These are phyloP conservation scores for Pseudomyrmex sp. DNA, from an alignment of 1,140 invertebrate genomes.

Conservation along the genomic window DNA sequence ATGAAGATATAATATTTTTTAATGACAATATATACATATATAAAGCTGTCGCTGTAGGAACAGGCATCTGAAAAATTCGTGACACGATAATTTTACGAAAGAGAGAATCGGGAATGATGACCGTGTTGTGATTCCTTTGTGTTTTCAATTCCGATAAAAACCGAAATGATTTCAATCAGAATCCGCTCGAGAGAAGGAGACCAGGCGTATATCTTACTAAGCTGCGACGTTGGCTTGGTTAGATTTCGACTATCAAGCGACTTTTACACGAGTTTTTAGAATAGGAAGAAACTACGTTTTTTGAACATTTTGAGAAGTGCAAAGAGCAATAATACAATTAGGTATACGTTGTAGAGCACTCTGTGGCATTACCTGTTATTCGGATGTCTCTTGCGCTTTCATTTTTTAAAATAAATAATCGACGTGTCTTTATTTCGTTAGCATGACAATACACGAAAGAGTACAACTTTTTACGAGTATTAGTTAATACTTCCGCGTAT, in stretches of 20 bases:
- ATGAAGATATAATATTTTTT: slow-evolving; percentile 77
- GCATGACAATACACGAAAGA: slow-evolving; percentile 37
- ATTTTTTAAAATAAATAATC: slow-evolving; percentile 29
- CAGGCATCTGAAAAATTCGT: slow-evolving; percentile 60
- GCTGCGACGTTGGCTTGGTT: slow-evolving; percentile 62
- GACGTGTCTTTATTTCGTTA: slow-evolving; percentile 37
- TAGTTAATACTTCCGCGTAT: slow-evolving; percentile 22
- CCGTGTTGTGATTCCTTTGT: slow-evolving; percentile 15
- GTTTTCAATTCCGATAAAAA: slow-evolving; percentile 31
- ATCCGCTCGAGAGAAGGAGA: slow-evolving; percentile 17
- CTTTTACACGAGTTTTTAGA: slow-evolving; percentile 75
- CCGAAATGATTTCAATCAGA: slow-evolving; percentile 46
- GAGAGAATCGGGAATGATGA: slow-evolving; percentile 37
- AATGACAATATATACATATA: slow-evolving; percentile 75
- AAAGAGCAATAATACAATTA: slow-evolving; percentile 78
- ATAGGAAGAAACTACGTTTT: slow-evolving; percentile 64
- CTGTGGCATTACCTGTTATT: slow-evolving; percentile 78
- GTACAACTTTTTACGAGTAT: slow-evolving; percentile 56
- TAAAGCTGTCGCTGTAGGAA: slow-evolving; percentile 63
- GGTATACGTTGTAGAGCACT: slow-evolving; percentile 73
- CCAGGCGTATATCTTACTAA: slow-evolving; percentile 40
- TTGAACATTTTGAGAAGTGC: slow-evolving; percentile 69
- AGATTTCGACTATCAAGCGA: slow-evolving; percentile 71
- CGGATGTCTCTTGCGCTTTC: slow-evolving; percentile 34
- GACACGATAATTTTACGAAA: slow-evolving; percentile 46